phyloP scores from a whole-genome alignment of 1,140 invertebrate species.

The Drosophila cardini region DNA sequence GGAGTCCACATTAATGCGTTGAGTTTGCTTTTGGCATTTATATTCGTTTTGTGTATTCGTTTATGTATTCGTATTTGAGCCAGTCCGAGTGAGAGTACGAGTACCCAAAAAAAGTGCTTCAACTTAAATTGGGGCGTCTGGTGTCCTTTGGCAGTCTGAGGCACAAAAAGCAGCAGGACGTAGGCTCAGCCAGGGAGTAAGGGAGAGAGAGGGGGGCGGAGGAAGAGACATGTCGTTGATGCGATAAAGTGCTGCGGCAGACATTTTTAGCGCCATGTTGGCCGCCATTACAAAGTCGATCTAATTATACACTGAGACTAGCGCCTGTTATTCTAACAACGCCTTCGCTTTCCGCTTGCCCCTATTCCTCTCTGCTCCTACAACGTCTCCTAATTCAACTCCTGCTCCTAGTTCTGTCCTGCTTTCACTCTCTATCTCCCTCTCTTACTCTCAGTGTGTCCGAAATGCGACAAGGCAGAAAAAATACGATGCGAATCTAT shows the following conservation, averaged over 20 bases:
- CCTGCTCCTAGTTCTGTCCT: too few species aligned
- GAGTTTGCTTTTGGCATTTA: slow-evolving; percentile 65
- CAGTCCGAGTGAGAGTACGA: slow-evolving; percentile 11
- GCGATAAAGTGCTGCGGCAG: slow-evolving; percentile 65
- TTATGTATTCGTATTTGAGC: slow-evolving; percentile 1
- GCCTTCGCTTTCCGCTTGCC: slow-evolving; percentile 7
- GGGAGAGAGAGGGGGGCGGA: not conserved
- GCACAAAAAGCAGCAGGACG: not conserved
- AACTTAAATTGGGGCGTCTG: slow-evolving; percentile 51
- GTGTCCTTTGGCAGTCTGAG: slow-evolving; percentile 34
- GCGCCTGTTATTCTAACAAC: slow-evolving; percentile 53
- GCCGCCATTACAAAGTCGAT: slow-evolving; percentile 68
- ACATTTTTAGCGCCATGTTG: slow-evolving; percentile 67
- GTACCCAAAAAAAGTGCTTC: slow-evolving; percentile 19
- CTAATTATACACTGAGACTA: slow-evolving; percentile 58
- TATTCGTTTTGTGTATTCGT: slow-evolving; percentile 43
- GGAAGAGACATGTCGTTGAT: slow-evolving; percentile 4
- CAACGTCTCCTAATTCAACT: slow-evolving; percentile 12
- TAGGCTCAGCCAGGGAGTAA: not conserved
- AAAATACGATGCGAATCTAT: slow-evolving; percentile 49
- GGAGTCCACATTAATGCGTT: slow-evolving; percentile 51
- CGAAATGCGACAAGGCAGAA: slow-evolving; percentile 21
- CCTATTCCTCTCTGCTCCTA: not conserved
- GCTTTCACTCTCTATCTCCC: not conserved
- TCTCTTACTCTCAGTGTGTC: not conserved